Base-by-base conservation (phyloP, 2,888 invertebrate species). In the Lagria hirta region DNA sequence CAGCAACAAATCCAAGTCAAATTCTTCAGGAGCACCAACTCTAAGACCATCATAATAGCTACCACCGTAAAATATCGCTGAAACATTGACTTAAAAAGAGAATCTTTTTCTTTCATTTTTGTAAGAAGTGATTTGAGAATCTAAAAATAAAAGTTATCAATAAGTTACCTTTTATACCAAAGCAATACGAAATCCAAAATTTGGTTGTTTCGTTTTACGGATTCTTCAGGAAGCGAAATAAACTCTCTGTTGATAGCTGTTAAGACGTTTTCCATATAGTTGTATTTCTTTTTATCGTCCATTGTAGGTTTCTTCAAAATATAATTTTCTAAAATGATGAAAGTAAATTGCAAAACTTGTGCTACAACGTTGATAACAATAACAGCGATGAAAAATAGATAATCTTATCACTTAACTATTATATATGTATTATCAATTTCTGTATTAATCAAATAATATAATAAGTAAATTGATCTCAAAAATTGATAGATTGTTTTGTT, bases 21-120 rank as follows among this genome's bases (percentile, higher is more conserved):
- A 82, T 58, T 82, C 82, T 47, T 79, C 76, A 14, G 81, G 75
- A 42, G 73, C 71, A 1, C 73, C 73, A 0, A 81, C 74, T 61
- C 77, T 77, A 16, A 81, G 72, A 7, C 74, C 74, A 55, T 82
- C 82, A 43, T 75, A 80, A 20, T 73, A 81, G 55, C 81, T 81
- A 5, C 82, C 82, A 0, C 76, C 78, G 49, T 71, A 79, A 45
- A 75, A 67, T 1, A 71, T 65, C 46, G 50, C 11, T 44, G 37
- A 41, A 43, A 73, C 13, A 64, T 40, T 20, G 52, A 57, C 2
- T 55, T 49, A 38, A 74, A 74, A 1, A 73, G 48, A 2, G 35
- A 11, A 52, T 68, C 64, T 2, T 46, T 51, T 7, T 48, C 21
- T 53, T 58, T 64, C 70, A 74, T 69, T 18, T 48, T 45, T 3